A percentile compares a stretch with the other conserved stretches of the same genome.
Conservation (phyloP, 2,888 invertebrate species). For the Melanargia galathea region DNA sequence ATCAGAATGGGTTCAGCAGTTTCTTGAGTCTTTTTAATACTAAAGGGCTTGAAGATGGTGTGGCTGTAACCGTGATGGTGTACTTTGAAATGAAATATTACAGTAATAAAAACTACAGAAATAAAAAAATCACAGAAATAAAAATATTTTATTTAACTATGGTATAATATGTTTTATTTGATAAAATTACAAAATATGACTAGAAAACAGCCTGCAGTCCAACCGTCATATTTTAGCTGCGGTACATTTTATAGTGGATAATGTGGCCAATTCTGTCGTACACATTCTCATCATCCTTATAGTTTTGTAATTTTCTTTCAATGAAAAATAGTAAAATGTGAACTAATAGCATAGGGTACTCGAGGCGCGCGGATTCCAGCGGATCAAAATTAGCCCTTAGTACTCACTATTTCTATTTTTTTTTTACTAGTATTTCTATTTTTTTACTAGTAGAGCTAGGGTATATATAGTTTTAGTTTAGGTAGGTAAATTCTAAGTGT, state of each 20-base stretch:
- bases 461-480: not conserved
- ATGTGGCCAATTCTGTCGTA: too few species aligned
- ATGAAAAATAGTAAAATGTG: too few species aligned
- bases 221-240: not conserved
- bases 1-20: not conserved
- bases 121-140: constrained; percentile 24
- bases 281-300: too few species aligned
- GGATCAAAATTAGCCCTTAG: too few species aligned
- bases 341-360: too few species aligned
- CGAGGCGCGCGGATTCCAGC: not conserved
- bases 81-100: too few species aligned
- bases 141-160: not conserved
- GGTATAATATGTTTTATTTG: constrained; percentile 44
- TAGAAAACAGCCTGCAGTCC: constrained; percentile 39
- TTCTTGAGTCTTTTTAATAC: not conserved
- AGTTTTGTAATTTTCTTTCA: too few species aligned
- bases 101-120: not conserved
- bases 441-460: too few species aligned
- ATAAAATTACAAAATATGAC: constrained; percentile 45
- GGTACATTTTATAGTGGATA: constrained; percentile 5
- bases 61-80: too few species aligned
- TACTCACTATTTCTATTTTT: too few species aligned
- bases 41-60: too few species aligned
- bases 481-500: not conserved
- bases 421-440: too few species aligned